Conservation (phyloP, 1,140 invertebrate genomes). For the Anoplophora glabripennis region DNA sequence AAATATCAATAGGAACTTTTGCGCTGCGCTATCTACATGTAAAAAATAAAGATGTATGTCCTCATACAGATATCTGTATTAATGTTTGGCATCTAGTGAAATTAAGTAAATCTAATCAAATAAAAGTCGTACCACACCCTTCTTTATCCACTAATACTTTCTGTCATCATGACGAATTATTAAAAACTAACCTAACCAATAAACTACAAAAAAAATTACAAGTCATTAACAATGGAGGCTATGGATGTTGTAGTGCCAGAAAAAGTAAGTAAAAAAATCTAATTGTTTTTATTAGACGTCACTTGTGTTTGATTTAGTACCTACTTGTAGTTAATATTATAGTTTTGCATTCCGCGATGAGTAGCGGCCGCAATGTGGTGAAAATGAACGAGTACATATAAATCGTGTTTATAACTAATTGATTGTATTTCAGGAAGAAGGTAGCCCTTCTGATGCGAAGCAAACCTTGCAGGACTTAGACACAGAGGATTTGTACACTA, state of each 20-base stretch:
- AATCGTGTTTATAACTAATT: conserved; percentile 16
- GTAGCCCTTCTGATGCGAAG: conserved; percentile 56
- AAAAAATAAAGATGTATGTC: too few species aligned
- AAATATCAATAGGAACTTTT: too few species aligned
- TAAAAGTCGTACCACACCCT: too few species aligned
- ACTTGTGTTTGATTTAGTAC: conserved; percentile 5
- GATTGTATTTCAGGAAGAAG: conserved; percentile 55
- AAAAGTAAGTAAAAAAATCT: conserved; percentile 55
- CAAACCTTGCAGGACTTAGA: conserved; percentile 73
- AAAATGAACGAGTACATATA: background rate
- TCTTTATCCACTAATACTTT: too few species aligned
- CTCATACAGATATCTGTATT: too few species aligned
- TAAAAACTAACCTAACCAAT: background rate
- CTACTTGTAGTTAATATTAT: background rate
- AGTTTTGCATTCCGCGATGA: conserved; percentile 1
- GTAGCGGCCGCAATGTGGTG: background rate
- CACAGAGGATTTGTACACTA: conserved; percentile 89
- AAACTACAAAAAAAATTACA: conserved; percentile 19
- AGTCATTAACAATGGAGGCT: conserved; percentile 61
- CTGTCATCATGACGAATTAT: too few species aligned
- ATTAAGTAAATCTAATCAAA: too few species aligned
- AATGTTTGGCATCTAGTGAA: too few species aligned
- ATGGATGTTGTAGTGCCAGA: conserved; percentile 68
- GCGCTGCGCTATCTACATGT: too few species aligned
- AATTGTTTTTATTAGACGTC: conserved; percentile 9